These are phyloP conservation scores for Elmis aenea DNA, from an alignment of 2,888 invertebrate genomes.

Conservation along the genomic window DNA sequence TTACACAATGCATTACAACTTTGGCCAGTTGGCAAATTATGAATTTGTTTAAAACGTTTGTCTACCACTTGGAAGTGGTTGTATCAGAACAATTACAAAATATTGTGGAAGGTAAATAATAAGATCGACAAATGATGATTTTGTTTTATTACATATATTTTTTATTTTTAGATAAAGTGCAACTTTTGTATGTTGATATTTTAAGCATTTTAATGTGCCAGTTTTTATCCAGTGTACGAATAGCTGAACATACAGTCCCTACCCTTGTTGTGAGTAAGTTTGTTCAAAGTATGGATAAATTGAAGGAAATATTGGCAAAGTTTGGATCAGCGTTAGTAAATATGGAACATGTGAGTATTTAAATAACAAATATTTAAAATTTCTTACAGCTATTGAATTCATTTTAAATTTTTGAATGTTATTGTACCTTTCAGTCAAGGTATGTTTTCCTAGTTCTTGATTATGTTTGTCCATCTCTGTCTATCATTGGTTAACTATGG, in stretches of 20 bases:
- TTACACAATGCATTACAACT: constrained; percentile 33
- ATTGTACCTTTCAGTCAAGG: too few species aligned
- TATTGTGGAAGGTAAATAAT: constrained; percentile 22
- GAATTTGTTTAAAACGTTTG: constrained; percentile 38
- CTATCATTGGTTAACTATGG: too few species aligned
- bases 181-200: constrained; percentile 29
- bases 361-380: too few species aligned
- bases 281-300: constrained; percentile 32
- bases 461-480: too few species aligned
- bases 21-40: constrained; percentile 40
- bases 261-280: constrained; percentile 35
- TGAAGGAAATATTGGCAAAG: constrained; percentile 31
- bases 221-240: constrained; percentile 35
- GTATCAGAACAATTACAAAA: constrained; percentile 24
- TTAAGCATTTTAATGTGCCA: constrained; percentile 32
- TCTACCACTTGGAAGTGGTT: constrained; percentile 34
- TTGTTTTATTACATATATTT: constrained; percentile 3
- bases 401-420: too few species aligned
- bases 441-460: too few species aligned
- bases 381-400: too few species aligned
- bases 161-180: constrained; percentile 2
- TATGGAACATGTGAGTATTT: constrained; percentile 40
- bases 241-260: constrained; percentile 39
- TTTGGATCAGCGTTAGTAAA: constrained; percentile 38
- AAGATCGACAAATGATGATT: too few species aligned